Base-by-base conservation (phyloP, 37 sponge, comb jelly and placozoan species). In the Hexactinellida sp. region DNA sequence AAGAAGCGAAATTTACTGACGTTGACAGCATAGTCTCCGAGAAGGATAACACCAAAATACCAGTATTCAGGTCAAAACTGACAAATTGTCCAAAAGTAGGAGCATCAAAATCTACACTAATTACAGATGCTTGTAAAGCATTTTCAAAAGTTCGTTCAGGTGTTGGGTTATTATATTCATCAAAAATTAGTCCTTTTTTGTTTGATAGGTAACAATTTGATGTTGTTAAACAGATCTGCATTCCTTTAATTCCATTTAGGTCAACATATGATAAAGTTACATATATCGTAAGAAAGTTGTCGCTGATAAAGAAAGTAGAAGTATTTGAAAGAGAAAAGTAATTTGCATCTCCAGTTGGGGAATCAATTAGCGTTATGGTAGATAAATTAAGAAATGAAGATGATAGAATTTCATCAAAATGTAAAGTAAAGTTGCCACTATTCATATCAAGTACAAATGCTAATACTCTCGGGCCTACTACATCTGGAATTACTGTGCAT, bases 21-120 rank as follows among this genome's bases (percentile, higher is more conserved):
- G 88, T 86, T 71, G 86, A 89, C 24, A 93, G 91, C 91, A 95
- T 90, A 21, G 94, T 95, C 83, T 95, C 96, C 34, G 90, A 86
- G 88, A 95, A 95, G 85, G 36, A 39, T 32, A 95, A 84, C 32
- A 39, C 87, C 36, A 95, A 19, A 0, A 39, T 89, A 34, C 96
- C 96, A 37, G 85, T 38, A 84, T 95, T 85, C 1, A 88, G 38
- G 86, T 95, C 96, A 41, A 95, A 84, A 10, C 54, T 37, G 0
- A 85, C 82, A 84, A 90, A 93, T 38, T 82, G 19, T 1, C 82
- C 83, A 10, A 89, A 85, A 37, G 25, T 37, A 34, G 96, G 96
- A 9, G 37, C 1, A 36, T 71, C 89, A 52, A 91, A 85, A 71
- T 95, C 93, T 37, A 82, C 90, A 0, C 91, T 91, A 82, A 95